Conservation (phyloP, 2,113 vertebrate species). For the Jacana jacana region DNA sequence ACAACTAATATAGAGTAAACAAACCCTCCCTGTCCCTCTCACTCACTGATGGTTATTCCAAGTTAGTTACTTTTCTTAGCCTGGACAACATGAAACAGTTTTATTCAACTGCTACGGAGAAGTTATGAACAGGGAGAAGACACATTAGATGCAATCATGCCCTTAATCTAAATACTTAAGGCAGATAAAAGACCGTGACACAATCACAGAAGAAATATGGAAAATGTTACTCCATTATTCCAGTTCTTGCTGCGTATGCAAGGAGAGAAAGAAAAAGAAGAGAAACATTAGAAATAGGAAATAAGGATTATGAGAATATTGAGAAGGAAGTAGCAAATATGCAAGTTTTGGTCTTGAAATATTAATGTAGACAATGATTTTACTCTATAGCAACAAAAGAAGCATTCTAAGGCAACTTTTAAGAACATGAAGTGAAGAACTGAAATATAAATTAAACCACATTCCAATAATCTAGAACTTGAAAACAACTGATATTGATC, state of each 20-base stretch:
- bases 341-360: neutral
- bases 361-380: neutral
- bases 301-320: neutral
- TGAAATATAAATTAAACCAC: neutral
- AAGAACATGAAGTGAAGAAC: neutral
- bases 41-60: neutral
- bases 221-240: slow-evolving; percentile 79
- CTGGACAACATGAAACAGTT: neutral
- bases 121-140: neutral
- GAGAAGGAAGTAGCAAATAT: neutral
- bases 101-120: neutral
- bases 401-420: neutral
- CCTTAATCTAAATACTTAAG: slow-evolving; percentile 38
- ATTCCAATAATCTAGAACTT: neutral
- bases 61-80: neutral
- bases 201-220: slow-evolving; percentile 54
- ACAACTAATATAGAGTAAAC: neutral
- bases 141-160: neutral
- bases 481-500: neutral
- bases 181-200: neutral
- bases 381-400: neutral
- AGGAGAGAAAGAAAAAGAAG: slow-evolving; percentile 70
- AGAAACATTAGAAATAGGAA: slow-evolving; percentile 70
- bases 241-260: slow-evolving; percentile 87
- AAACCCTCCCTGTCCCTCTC: neutral